Evolutionary conservation across 1,140 invertebrate species (phyloP).

Genomic region (Meloidogyne hapla): DNA sequence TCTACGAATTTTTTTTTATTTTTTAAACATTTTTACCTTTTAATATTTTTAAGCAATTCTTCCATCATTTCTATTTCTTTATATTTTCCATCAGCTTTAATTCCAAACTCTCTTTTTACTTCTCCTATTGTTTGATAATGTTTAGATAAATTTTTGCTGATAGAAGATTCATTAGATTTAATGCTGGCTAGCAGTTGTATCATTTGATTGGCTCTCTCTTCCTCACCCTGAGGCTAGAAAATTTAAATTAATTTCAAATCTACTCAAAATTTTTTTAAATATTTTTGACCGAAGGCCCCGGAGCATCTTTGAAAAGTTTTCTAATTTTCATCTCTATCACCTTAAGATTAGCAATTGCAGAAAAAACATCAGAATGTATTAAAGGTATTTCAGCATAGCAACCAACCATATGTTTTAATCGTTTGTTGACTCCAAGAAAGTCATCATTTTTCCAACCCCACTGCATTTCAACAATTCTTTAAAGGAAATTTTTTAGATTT

Average conservation of each 20-base stretch:
- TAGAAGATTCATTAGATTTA: background rate
- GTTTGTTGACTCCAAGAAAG: conserved; percentile 53
- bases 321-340: conserved; percentile 31
- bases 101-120: conserved; percentile 54
- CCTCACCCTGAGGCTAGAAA: conserved; percentile 45
- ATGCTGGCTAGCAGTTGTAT: conserved; percentile 32
- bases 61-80: conserved; percentile 33
- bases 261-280: too few relatives aligned
- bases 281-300: too few relatives aligned
- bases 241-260: conserved; percentile 19
- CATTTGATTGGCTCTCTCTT: conserved; percentile 42
- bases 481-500: conserved; percentile 1
- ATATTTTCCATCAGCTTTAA: conserved; percentile 39
- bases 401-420: conserved; percentile 38
- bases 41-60: conserved; percentile 22
- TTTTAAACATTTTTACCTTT: conserved; percentile 2
- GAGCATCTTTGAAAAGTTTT: background rate
- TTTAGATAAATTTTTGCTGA: background rate
- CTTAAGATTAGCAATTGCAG: conserved; percentile 48
- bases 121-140: conserved; percentile 55
- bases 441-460: conserved; percentile 61
- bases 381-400: conserved; percentile 53
- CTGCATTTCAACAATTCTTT: conserved; percentile 47
- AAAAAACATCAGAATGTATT: conserved; percentile 50
- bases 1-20: too few relatives aligned